Conservation (phyloP, 2,888 invertebrate species). For the Scrobipalpa costella region DNA sequence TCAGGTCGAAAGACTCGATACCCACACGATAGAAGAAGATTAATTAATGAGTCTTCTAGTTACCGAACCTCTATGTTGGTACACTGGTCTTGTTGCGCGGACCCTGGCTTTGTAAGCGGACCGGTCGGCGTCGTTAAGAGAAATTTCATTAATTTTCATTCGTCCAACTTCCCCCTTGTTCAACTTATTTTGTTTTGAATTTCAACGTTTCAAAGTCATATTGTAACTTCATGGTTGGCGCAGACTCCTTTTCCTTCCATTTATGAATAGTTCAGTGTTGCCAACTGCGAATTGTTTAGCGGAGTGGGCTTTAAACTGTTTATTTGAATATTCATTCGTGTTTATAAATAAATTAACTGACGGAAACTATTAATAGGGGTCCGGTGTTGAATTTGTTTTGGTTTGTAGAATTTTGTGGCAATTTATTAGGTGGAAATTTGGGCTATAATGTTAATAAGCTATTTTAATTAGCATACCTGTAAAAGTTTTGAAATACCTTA, state of each 20-base stretch:
- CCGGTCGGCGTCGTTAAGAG: conserved; percentile 42
- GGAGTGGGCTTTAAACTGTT: conserved; percentile 27
- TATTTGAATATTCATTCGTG: conserved; percentile 27
- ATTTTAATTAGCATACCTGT: too few relatives aligned
- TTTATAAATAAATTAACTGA: conserved; percentile 27
- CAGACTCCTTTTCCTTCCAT: conserved; percentile 29
- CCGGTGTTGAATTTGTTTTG: conserved; percentile 2
- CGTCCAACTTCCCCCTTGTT: conserved; percentile 52
- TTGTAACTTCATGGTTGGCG: conserved; percentile 35
- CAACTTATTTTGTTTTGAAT: conserved; percentile 53
- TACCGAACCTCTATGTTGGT: not conserved
- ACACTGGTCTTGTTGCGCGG: conserved; percentile 24
- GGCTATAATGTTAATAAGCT: not conserved
- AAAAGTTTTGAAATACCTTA: too few relatives aligned
- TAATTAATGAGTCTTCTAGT: conserved; percentile 1
- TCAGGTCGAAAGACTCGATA: too few relatives aligned
- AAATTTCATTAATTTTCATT: conserved; percentile 75
- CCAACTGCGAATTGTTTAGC: conserved; percentile 29
- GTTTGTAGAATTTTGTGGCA: not conserved
- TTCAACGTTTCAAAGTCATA: conserved; percentile 40
- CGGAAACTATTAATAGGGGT: conserved; percentile 13
- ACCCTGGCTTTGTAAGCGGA: conserved; percentile 51
- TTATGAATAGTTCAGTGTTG: conserved; percentile 30
- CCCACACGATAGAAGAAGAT: too few relatives aligned
- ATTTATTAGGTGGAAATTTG: not conserved